These are phyloP conservation scores for Halcyon chelicuti DNA, from an alignment of 2,797 vertebrate species.

Conservation along the genomic window DNA sequence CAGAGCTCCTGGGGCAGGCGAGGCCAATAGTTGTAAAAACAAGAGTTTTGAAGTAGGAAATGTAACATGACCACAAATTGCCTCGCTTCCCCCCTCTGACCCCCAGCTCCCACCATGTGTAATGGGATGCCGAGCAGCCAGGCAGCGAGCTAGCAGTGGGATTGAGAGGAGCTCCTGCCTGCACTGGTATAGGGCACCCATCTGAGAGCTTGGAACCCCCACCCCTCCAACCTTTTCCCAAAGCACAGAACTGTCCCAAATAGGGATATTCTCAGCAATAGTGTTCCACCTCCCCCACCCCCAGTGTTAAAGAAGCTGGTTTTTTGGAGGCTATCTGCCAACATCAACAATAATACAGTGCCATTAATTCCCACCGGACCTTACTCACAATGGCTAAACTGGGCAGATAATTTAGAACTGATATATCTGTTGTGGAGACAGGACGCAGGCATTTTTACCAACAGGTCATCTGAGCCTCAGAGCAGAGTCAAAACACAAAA, in stretches of 20 bases:
- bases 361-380: not conserved
- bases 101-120: not conserved
- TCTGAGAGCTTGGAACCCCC: fast-evolving
- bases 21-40: conserved; percentile 57
- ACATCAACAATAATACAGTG: not conserved
- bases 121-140: not conserved
- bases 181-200: fast-evolving
- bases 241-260: not conserved
- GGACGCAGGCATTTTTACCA: conserved; percentile 35
- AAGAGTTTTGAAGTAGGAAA: conserved; percentile 63
- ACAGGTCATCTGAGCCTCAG: not conserved
- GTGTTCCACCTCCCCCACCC: not conserved
- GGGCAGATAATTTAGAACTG: conserved; percentile 22
- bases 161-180: not conserved
- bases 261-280: not conserved
- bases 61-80: not conserved
- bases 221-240: not conserved
- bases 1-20: not conserved
- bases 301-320: not conserved
- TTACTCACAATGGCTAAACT: conserved; percentile 6
- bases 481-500: conserved; percentile 36
- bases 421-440: conserved; percentile 34
- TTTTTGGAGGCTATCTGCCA: not conserved
- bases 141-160: not conserved
- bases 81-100: not conserved